Conservation (phyloP, 2,113 vertebrate genomes). For the Isichthys henryi region DNA sequence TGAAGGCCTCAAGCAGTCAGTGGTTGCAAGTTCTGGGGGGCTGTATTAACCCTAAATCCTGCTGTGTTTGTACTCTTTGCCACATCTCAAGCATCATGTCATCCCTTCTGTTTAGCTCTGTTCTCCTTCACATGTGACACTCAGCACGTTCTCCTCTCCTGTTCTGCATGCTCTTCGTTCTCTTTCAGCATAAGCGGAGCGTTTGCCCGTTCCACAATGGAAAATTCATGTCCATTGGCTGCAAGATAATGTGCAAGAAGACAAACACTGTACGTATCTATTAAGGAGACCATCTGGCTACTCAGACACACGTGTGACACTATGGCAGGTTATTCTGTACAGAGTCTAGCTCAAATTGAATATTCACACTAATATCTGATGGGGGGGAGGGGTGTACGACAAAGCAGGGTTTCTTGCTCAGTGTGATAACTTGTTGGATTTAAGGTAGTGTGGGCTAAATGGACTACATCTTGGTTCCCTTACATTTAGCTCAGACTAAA, state of each 20-base stretch:
- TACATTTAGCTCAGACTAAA: not conserved
- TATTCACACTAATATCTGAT: not conserved
- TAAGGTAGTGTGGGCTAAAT: not conserved
- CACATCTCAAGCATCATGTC: not conserved
- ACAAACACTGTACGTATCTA: constrained; percentile 55
- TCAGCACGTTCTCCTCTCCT: not conserved
- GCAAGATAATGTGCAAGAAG: constrained; percentile 58
- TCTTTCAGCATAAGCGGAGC: not conserved
- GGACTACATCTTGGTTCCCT: not conserved
- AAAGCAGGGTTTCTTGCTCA: not conserved
- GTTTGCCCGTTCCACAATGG: constrained; percentile 10
- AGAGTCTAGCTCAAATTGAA: not conserved
- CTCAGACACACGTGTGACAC: not conserved
- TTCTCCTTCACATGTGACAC: not conserved
- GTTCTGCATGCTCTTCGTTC: not conserved
- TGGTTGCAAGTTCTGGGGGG: not conserved
- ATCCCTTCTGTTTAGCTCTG: not conserved
- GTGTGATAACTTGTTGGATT: not conserved
- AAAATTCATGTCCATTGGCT: constrained; percentile 56
- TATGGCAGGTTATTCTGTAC: not conserved
- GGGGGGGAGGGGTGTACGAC: not conserved
- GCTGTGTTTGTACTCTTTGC: not conserved
- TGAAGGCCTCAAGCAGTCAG: not conserved
- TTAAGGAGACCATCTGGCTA: not conserved
- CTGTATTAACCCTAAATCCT: not conserved